Conservation (phyloP, 2,113 vertebrate genomes). For the Mus pahari region DNA sequence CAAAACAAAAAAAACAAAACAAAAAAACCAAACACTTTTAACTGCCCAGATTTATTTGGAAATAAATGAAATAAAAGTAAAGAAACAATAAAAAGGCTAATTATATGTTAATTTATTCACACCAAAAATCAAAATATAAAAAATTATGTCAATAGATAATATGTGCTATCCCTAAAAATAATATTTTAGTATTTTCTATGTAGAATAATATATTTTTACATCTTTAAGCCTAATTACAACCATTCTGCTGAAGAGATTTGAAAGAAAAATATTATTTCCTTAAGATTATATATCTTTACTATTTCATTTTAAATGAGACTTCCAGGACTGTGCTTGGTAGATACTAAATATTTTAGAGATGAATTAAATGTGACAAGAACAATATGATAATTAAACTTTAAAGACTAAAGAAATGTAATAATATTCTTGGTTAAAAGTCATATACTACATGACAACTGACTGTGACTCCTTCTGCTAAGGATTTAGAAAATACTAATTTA, state of each 20-base stretch:
- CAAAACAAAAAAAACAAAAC: too few species aligned
- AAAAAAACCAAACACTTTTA: not conserved
- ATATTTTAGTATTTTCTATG: not conserved
- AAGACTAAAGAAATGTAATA: not conserved
- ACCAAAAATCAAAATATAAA: conserved; percentile 11
- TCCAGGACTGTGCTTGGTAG: not conserved
- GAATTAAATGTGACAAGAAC: conserved; percentile 53
- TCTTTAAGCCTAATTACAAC: not conserved
- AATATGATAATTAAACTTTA: conserved; percentile 38
- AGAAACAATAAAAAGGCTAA: not conserved
- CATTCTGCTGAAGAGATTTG: not conserved
- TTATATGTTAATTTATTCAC: not conserved
- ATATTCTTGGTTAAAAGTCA: conserved; percentile 41
- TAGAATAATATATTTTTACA: not conserved
- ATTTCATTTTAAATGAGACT: conserved; percentile 77
- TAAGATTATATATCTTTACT: conserved; percentile 78
- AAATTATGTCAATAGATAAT: not conserved
- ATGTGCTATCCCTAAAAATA: conserved; percentile 9
- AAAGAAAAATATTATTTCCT: conserved; percentile 8
- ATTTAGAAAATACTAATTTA: conserved; percentile 48
- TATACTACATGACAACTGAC: conserved; percentile 31
- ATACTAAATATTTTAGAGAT: conserved; percentile 41
- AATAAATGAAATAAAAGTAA: conserved; percentile 11
- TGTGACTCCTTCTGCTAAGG: not conserved
- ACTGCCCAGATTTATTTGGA: not conserved